These are phyloP conservation scores for Harpagifer antarcticus DNA, from an alignment of 2,797 vertebrate genomes.

Conservation along the genomic window DNA sequence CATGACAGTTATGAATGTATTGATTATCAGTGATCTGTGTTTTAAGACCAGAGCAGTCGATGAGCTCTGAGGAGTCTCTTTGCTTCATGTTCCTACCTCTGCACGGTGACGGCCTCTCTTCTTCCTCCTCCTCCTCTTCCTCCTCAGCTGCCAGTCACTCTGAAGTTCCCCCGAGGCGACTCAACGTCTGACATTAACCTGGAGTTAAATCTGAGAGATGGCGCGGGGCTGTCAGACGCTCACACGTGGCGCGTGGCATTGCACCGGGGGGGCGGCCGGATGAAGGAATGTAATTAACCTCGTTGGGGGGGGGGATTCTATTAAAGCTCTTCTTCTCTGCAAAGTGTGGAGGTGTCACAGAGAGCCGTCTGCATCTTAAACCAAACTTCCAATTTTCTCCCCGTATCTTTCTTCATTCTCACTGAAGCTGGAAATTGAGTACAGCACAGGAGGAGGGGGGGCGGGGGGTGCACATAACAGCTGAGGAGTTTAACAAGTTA, in stretches of 20 bases:
- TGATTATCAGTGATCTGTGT: neutral
- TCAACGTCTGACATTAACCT: slow-evolving; percentile 84
- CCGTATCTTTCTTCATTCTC: slow-evolving; percentile 85
- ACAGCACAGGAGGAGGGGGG: slow-evolving; percentile 71
- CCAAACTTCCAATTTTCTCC: slow-evolving; percentile 86
- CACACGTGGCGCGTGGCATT: slow-evolving; percentile 74
- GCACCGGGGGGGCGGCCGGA: slow-evolving; percentile 3
- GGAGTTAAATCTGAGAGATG: slow-evolving; percentile 87
- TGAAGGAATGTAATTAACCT: slow-evolving; percentile 93
- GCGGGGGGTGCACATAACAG: slow-evolving; percentile 62
- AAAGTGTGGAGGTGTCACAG: slow-evolving; percentile 96
- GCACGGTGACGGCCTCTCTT: slow-evolving; percentile 42
- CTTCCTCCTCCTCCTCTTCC: slow-evolving; percentile 5
- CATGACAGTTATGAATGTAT: too few relatives aligned
- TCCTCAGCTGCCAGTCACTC: slow-evolving; percentile 58
- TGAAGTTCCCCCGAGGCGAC: slow-evolving; percentile 46
- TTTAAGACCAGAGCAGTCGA: neutral
- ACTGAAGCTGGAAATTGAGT: slow-evolving; percentile 93
- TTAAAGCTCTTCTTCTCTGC: slow-evolving; percentile 92
- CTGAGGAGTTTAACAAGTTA: slow-evolving; percentile 78
- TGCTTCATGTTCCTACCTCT: slow-evolving; percentile 19
- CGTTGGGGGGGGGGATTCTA: slow-evolving; percentile 92
- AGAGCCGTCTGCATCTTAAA: slow-evolving; percentile 96
- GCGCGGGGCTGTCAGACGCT: slow-evolving; percentile 75
- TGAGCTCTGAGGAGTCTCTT: neutral